Evolutionary conservation across 2,113 vertebrate species (phyloP).

Genomic region (Oncorhynchus kisutch): DNA sequence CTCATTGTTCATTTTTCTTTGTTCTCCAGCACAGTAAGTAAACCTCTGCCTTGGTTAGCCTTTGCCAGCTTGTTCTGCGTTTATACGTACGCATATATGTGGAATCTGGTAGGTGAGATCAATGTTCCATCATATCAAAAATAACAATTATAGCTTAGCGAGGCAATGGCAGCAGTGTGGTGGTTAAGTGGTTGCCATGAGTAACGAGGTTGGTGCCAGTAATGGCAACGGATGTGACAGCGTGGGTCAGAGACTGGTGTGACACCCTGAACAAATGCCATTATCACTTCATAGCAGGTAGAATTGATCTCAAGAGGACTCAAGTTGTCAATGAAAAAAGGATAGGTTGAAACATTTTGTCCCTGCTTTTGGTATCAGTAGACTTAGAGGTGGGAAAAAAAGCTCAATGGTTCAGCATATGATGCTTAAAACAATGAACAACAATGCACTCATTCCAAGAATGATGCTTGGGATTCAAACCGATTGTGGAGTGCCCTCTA

Average conservation of each 20-base stretch:
- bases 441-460: background rate
- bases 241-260: background rate
- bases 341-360: background rate
- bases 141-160: too few relatives aligned
- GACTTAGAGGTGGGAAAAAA: background rate
- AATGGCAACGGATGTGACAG: background rate
- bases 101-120: too few relatives aligned
- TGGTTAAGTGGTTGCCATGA: slow-evolving; percentile 19
- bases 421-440: background rate
- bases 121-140: too few relatives aligned
- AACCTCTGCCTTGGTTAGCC: too few relatives aligned
- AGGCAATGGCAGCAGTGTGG: too few relatives aligned
- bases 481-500: slow-evolving; percentile 31
- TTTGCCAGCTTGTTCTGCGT: too few relatives aligned
- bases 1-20: background rate
- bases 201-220: slow-evolving; percentile 22
- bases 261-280: background rate
- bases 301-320: background rate
- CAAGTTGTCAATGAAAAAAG: background rate
- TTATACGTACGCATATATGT: too few relatives aligned
- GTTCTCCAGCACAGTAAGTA: background rate
- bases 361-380: background rate
- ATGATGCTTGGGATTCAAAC: background rate
- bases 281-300: background rate
- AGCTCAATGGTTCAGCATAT: background rate